Evolutionary conservation across 1,140 invertebrate species (phyloP), one percentile per base, ranked within the genome.

Genomic region (Monochamus saltuarius): DNA sequence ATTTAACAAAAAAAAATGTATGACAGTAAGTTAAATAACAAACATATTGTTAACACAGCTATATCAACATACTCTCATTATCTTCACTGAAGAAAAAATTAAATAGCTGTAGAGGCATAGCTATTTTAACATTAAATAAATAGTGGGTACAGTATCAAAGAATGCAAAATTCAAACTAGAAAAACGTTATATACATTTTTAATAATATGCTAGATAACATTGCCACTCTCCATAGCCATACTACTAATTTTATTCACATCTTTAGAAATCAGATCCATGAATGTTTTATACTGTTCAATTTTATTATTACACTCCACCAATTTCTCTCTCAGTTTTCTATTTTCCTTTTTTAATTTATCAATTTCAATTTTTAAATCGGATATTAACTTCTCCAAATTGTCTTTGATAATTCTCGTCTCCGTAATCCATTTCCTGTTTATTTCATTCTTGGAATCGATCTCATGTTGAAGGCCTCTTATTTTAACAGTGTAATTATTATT

Each of bases 311-410:
- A 56, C 55, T 10, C 61, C 62, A 60, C 59, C 36, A 84, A 78
- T 61, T 79, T 73, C 68, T 80, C 77, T 49, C 78, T 79, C 19
- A 83, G 74, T 22, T 79, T 71, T 8, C 75, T 70, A 61, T 88
- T 85, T 73, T 85, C 62, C 64, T 74, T 77, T 40, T 70, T 77
- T 14, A 73, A 22, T 60, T 72, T 63, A 29, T 66, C 62, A 11
- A 76, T 34, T 69, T 78, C 76, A 4, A 65, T 52, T 65, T 79
- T 75, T 22, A 77, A 53, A 57, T 75, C 70, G 56, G 72, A 73
- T 47, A 73, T 68, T 54, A 71, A 68, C 68, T 78, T 77, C 68
- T 78, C 77, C 51, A 76, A 74, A 7, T 70, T 69, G 8, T 66
- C 39, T 29, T 77, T 69, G 63, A 62, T 75, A 42, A 62, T 76